Evolutionary conservation across 2,888 invertebrate genomes (phyloP), one percentile per base, ranked within the genome.

Genomic region (Boloria selene): DNA sequence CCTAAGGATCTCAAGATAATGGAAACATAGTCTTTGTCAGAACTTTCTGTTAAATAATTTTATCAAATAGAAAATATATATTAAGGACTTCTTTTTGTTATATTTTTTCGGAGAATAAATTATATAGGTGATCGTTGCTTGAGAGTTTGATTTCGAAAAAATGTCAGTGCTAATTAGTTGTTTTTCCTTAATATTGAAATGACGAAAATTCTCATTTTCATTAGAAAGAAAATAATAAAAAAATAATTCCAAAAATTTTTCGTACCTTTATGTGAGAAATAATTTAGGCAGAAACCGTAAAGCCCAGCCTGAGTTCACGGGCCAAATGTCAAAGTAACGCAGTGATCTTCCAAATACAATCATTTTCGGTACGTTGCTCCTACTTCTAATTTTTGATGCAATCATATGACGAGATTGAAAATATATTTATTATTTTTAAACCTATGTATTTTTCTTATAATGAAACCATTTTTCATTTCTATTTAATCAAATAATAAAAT

Each of bases 281-380:
- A 54, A 70, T 63, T 67, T 50, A 60, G 31, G 49, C 13, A 55
- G 45, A 61, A 62, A 58, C 53, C 58, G 61, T 67, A 63, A 65
- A 61, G 54, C 64, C 65, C 52, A 38, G 56, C 51, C 26, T 50
- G 65, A 64, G 69, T 65, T 64, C 66, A 66, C 66, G 66, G 71
- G 55, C 70, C 68, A 71, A 72, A 73, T 71, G 70, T 69, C 72
- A 66, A 72, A 71, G 72, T 68, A 71, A 65, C 67, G 70, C 73
- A 70, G 70, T 74, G 73, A 75, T 72, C 73, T 73, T 70, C 70
- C 26, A 73, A 76, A 75, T 73, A 71, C 70, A 73, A 73, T 73
- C 74, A 73, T 75, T 76, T 77, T 76, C 72, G 74, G 75, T 73
- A 74, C 75, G 63, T 76, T 75, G 75, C 75, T 73, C 72, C 68